Percentiles rank a stretch among this genome's conserved stretches.
Evolutionary conservation across 2,888 invertebrate species (phyloP).

Genomic region (Microctonus aethiopoides): DNA sequence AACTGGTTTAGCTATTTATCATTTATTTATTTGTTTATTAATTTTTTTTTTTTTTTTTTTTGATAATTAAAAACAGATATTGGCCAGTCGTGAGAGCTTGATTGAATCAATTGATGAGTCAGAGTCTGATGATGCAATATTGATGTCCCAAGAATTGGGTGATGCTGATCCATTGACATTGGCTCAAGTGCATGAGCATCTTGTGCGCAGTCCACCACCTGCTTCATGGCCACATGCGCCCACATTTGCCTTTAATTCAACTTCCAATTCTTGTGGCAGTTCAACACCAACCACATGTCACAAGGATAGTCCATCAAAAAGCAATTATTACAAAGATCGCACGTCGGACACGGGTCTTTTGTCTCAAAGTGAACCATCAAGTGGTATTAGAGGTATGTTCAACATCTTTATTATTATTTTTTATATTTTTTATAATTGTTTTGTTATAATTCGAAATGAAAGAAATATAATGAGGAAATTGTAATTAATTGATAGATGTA

Average conservation of each 20-base stretch:
- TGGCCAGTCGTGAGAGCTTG: slow-evolving; percentile 83
- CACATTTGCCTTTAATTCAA: slow-evolving; percentile 70
- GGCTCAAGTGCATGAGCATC: slow-evolving; percentile 84
- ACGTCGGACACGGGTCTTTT: slow-evolving; percentile 54
- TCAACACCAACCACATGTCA: slow-evolving; percentile 48
- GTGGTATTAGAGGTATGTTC: slow-evolving; percentile 59
- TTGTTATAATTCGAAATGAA: no score
- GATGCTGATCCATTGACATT: slow-evolving; percentile 80
- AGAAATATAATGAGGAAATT: no score
- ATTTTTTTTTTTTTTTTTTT: no score
- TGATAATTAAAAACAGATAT: slow-evolving; percentile 70
- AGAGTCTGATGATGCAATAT: slow-evolving; percentile 80
- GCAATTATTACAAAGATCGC: slow-evolving; percentile 46
- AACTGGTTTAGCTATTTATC: no score
- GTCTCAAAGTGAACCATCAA: slow-evolving; percentile 60
- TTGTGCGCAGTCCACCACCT: slow-evolving; percentile 85
- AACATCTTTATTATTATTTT: not conserved
- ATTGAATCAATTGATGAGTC: slow-evolving; percentile 79
- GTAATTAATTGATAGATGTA: no score
- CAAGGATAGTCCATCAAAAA: slow-evolving; percentile 56
- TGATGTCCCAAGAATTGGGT: slow-evolving; percentile 76
- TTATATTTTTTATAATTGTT: no score
- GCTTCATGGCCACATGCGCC: slow-evolving; percentile 78
- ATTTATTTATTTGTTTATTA: no score
- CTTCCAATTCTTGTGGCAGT: slow-evolving; percentile 33